Evolutionary conservation across 2,888 invertebrate genomes (phyloP).

Genomic region (Metacarcinus magister): DNA sequence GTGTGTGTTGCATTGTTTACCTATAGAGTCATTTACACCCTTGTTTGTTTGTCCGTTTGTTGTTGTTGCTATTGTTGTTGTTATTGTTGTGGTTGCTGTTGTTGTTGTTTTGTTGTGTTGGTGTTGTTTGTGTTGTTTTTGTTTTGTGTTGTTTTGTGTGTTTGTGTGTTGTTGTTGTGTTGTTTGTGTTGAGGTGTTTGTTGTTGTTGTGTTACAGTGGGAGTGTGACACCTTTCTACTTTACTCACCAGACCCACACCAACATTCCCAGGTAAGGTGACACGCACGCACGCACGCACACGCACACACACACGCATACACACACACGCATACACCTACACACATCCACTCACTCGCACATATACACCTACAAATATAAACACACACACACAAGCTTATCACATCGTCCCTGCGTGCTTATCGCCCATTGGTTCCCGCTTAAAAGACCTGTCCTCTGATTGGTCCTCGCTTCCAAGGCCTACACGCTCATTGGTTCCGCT

Average conservation of each 20-base stretch:
- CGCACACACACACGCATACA: slow-evolving; percentile 49
- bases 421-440: too few relatives aligned
- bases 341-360: neutral
- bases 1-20: too few relatives aligned
- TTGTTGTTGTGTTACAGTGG: too few relatives aligned
- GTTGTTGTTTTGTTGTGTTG: too few relatives aligned
- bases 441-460: too few relatives aligned
- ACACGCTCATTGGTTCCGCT: too few relatives aligned
- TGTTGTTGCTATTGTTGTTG: neutral
- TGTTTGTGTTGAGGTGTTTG: too few relatives aligned
- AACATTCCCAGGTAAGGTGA: neutral
- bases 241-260: neutral
- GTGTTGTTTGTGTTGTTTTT: neutral
- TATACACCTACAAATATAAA: neutral
- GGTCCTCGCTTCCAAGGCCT: too few relatives aligned
- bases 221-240: too few relatives aligned
- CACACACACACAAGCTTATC: neutral
- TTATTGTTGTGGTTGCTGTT: neutral
- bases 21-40: neutral
- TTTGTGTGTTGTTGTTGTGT: neutral
- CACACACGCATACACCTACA: neutral
- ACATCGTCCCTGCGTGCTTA: too few relatives aligned
- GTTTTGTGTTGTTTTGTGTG: neutral
- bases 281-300: slow-evolving; percentile 17
- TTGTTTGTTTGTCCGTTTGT: neutral